Evolutionary conservation across 2,888 invertebrate species (phyloP).

Genomic region (Tipula lateralis): DNA sequence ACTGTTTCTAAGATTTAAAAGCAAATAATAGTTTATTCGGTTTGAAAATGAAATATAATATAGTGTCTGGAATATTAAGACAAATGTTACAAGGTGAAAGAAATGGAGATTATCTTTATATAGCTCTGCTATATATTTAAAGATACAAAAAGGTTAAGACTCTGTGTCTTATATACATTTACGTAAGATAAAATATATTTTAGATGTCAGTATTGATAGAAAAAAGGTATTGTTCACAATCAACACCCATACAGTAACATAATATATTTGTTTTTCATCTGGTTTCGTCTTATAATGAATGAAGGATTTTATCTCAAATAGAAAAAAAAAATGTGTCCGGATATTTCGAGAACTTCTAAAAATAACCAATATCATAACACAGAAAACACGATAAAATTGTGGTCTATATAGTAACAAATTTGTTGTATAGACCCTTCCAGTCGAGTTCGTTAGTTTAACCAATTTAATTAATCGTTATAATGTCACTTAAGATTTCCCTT

Average conservation of each 20-base stretch:
- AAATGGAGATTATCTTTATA: not conserved
- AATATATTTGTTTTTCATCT: no score
- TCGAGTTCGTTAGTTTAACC: not conserved
- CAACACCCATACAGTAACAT: not conserved
- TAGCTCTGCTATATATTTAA: not conserved
- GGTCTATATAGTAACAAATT: not conserved
- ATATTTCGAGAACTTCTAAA: not conserved
- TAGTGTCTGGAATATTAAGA: not conserved
- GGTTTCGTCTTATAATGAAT: no score
- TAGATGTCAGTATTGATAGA: not conserved
- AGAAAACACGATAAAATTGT: not conserved
- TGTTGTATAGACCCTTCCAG: not conserved
- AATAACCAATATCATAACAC: not conserved
- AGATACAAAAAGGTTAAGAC: not conserved
- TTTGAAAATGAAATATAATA: conserved; percentile 7
- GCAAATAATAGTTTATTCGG: not conserved
- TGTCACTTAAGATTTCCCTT: not conserved
- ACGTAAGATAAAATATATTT: not conserved
- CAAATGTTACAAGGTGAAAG: not conserved
- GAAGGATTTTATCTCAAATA: not conserved
- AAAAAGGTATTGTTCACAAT: not conserved
- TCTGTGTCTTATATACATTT: not conserved
- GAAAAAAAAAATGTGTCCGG: not conserved
- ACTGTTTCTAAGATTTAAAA: not conserved
- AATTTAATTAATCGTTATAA: not conserved